A percentile compares a stretch with the other conserved stretches of the same genome.
Evolutionary conservation across 1,140 invertebrate species (phyloP).

Genomic region (Drosophila arizonae): DNA sequence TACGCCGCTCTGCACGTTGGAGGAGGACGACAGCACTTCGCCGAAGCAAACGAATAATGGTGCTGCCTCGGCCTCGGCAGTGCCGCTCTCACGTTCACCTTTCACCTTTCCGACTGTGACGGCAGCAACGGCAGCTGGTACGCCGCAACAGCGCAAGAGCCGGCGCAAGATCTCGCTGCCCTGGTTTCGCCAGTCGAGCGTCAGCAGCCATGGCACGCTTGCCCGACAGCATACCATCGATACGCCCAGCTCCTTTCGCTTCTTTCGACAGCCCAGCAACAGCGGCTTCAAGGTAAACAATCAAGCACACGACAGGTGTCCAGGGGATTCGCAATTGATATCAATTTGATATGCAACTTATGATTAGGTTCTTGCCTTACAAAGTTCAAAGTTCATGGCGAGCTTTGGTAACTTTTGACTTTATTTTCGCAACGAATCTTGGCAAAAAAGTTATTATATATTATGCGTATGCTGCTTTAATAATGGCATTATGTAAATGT

Average conservation of each 20-base stretch:
- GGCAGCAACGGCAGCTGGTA: slow-evolving; percentile 8
- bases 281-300: slow-evolving; percentile 83
- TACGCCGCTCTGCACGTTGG: slow-evolving; percentile 67
- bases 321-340: neutral
- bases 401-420: too few species aligned
- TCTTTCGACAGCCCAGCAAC: slow-evolving; percentile 78
- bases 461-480: too few species aligned
- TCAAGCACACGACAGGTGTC: neutral
- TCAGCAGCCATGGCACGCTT: slow-evolving; percentile 87
- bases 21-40: slow-evolving; percentile 66
- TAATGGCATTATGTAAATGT: too few species aligned
- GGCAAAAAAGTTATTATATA: too few species aligned
- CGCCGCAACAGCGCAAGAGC: slow-evolving; percentile 86
- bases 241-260: slow-evolving; percentile 90
- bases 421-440: too few species aligned
- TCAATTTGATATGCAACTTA: neutral
- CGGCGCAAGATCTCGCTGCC: slow-evolving; percentile 93
- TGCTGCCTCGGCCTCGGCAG: slow-evolving; percentile 21
- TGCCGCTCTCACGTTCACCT: slow-evolving; percentile 56
- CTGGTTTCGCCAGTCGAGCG: slow-evolving; percentile 92
- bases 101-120: slow-evolving; percentile 70
- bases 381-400: slow-evolving; percentile 3
- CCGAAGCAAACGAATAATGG: slow-evolving; percentile 49
- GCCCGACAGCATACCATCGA: slow-evolving; percentile 94
- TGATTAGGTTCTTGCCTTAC: neutral